Evolutionary conservation across 2,888 invertebrate species (phyloP).

Genomic region (Salticus scenicus): DNA sequence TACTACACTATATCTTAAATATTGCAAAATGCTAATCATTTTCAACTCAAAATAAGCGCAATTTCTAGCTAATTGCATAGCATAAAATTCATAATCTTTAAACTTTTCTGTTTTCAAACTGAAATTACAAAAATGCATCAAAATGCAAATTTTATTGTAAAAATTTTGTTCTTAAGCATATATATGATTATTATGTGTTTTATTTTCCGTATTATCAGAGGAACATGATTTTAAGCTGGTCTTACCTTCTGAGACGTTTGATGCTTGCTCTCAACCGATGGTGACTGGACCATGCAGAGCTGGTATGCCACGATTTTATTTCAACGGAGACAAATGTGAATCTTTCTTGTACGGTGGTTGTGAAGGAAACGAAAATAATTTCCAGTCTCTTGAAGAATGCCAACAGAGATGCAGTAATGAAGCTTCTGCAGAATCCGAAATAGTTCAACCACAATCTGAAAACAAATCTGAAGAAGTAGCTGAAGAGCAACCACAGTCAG

Average conservation of each 20-base stretch:
- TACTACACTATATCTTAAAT: no score
- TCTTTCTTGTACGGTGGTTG: background rate
- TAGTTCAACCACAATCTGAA: background rate
- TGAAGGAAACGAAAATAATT: background rate
- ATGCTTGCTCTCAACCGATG: background rate
- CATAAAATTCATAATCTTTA: no score
- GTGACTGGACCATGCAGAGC: background rate
- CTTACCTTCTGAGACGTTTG: background rate
- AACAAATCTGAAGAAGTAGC: background rate
- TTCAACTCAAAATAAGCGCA: no score
- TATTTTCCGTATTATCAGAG: background rate
- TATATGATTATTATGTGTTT: background rate
- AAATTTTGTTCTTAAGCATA: no score
- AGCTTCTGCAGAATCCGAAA: background rate
- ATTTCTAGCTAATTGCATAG: no score
- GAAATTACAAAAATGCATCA: no score
- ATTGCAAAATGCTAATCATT: no score
- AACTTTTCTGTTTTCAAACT: no score
- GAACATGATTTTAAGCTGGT: background rate
- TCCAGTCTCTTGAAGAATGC: background rate
- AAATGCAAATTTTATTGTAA: no score
- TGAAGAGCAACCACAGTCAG: background rate
- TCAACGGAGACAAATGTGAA: background rate
- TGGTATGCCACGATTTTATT: background rate
- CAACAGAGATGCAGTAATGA: background rate